Percentiles rank a stretch among this genome's conserved stretches.
phyloP scores from a whole-genome alignment of 2,888 invertebrate genomes.

The Dugesia japonica region DNA sequence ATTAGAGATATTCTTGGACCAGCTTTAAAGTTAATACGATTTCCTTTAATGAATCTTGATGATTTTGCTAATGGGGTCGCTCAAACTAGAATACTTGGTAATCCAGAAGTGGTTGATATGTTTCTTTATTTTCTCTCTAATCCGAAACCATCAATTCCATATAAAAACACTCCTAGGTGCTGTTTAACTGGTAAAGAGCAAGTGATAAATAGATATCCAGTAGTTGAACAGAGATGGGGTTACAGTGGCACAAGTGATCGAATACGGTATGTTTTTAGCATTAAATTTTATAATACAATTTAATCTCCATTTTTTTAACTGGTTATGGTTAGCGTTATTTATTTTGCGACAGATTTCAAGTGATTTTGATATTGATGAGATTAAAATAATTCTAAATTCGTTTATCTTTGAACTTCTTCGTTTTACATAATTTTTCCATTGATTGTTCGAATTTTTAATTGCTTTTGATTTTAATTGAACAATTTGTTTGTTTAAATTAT shows the following conservation, averaged over 20 bases:
- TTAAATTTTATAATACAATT: too few species aligned
- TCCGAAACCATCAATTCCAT: conserved; percentile 61
- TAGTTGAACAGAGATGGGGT: conserved; percentile 66
- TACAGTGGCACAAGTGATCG: conserved; percentile 67
- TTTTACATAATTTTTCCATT: too few species aligned
- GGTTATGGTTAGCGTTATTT: too few species aligned
- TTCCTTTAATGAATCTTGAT: conserved; percentile 68
- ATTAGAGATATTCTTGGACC: conserved; percentile 58
- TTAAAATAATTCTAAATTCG: too few species aligned
- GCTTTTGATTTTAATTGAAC: too few species aligned
- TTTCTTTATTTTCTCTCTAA: conserved; percentile 54
- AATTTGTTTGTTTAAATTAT: too few species aligned
- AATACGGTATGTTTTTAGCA: conserved; percentile 55
- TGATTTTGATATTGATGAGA: too few species aligned
- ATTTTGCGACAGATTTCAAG: not conserved
- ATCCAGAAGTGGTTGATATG: conserved; percentile 58
- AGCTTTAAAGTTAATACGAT: conserved; percentile 60
- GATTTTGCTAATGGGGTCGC: conserved; percentile 57
- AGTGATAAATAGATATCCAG: conserved; percentile 59
- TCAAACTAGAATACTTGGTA: conserved; percentile 58
- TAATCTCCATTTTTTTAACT: too few species aligned
- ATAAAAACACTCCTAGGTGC: conserved; percentile 58
- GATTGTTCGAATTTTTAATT: too few species aligned
- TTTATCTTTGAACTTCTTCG: too few species aligned
- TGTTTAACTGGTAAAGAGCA: conserved; percentile 65